Percentiles rank a stretch among this genome's conserved stretches.
phyloP scores from a whole-genome alignment of 2,113 vertebrate species.

The Pseudolaguvia tuberculata region DNA sequence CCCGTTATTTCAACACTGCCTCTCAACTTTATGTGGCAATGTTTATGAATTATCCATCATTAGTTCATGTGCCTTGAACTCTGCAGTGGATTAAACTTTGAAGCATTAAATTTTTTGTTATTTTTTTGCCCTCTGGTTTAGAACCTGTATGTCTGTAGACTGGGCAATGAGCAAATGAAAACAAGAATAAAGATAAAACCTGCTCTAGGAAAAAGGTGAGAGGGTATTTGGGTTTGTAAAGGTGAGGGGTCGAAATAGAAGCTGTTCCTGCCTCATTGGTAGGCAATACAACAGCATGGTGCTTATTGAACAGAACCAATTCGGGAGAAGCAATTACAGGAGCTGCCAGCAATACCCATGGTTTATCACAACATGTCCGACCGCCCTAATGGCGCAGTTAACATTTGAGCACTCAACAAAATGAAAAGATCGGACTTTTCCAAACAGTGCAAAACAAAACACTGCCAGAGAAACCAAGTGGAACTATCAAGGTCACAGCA shows the following conservation, averaged over 20 bases:
- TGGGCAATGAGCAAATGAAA: conserved; percentile 13
- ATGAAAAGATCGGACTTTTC: conserved; percentile 45
- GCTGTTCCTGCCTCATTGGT: conserved; percentile 43
- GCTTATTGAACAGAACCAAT: conserved; percentile 53
- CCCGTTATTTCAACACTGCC: conserved; percentile 27
- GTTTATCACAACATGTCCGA: conserved; percentile 49
- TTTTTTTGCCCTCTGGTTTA: conserved; percentile 8
- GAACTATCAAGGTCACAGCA: conserved; percentile 38
- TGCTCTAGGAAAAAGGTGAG: conserved; percentile 4
- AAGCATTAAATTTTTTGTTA: not conserved
- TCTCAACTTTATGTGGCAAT: conserved; percentile 7
- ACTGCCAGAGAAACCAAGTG: conserved; percentile 23
- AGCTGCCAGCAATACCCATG: conserved; percentile 47
- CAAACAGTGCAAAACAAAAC: conserved; percentile 26
- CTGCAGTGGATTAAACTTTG: conserved; percentile 17
- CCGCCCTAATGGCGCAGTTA: conserved; percentile 44
- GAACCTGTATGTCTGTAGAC: conserved; percentile 9
- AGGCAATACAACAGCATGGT: conserved; percentile 39
- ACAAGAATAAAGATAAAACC: not conserved
- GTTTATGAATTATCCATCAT: conserved; percentile 40
- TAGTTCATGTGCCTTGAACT: conserved; percentile 28
- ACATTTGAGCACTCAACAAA: conserved; percentile 46
- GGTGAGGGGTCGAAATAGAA: conserved; percentile 35
- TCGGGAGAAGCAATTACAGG: conserved; percentile 53
- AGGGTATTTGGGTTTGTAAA: conserved; percentile 24